Percentiles rank a stretch among this genome's conserved stretches.
Conservation (phyloP, 2,797 vertebrate species). For the Jordanella pulchra region DNA sequence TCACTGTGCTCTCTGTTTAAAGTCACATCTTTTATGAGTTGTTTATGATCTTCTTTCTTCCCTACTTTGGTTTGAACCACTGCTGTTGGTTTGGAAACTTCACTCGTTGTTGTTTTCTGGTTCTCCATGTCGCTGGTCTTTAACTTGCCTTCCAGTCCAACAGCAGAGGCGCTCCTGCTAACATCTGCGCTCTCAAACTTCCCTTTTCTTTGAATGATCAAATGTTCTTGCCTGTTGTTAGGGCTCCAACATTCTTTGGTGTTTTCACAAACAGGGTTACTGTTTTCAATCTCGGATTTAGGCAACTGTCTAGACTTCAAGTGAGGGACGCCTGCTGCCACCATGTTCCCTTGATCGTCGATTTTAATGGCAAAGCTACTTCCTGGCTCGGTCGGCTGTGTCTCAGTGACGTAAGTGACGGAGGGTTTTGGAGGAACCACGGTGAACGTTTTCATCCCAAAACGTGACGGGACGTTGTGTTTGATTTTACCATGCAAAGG, state of each 20-base stretch:
- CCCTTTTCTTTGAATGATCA: slow-evolving; percentile 29
- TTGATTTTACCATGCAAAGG: slow-evolving; percentile 72
- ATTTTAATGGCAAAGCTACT: slow-evolving; percentile 90
- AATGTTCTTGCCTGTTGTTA: slow-evolving; percentile 70
- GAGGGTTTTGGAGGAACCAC: slow-evolving; percentile 88
- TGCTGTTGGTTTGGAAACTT: slow-evolving; percentile 35
- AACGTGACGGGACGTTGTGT: slow-evolving; percentile 78
- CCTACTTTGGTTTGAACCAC: slow-evolving; percentile 39
- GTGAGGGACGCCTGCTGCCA: slow-evolving; percentile 55
- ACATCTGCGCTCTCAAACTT: slow-evolving; percentile 37
- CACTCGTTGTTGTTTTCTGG: slow-evolving; percentile 27
- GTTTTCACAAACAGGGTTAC: slow-evolving; percentile 77
- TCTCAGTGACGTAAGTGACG: slow-evolving; percentile 50
- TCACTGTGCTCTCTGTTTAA: slow-evolving; percentile 46
- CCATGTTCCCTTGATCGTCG: slow-evolving; percentile 92
- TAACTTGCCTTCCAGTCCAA: slow-evolving; percentile 31
- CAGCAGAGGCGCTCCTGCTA: slow-evolving; percentile 34
- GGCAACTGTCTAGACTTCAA: slow-evolving; percentile 49
- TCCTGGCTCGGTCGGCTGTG: slow-evolving; percentile 69
- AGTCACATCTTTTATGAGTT: slow-evolving; percentile 35
- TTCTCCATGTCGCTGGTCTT: slow-evolving; percentile 45
- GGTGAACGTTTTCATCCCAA: slow-evolving; percentile 92
- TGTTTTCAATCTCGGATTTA: slow-evolving; percentile 36
- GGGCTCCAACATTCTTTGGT: slow-evolving; percentile 89
- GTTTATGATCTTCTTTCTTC: slow-evolving; percentile 45